Percentiles rank a stretch among this genome's conserved stretches.
Conservation (phyloP, 2,797 vertebrate species). For the Delichon dasypus region DNA sequence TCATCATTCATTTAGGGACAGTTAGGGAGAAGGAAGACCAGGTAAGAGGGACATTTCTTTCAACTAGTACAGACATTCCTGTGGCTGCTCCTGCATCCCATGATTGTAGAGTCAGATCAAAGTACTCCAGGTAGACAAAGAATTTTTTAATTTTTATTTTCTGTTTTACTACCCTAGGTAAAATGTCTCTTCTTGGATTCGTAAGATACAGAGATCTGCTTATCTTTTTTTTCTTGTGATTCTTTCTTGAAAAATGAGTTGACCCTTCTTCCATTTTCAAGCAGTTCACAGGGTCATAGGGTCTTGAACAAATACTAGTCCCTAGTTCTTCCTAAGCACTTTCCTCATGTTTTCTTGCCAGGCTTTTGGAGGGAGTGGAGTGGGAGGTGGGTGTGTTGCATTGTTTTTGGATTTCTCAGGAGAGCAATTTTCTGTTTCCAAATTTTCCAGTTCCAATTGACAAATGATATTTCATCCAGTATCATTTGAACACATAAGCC, state of each 20-base stretch:
- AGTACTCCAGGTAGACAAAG: not conserved
- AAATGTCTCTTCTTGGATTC: not conserved
- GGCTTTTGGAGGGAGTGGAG: not conserved
- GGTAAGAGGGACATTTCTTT: not conserved
- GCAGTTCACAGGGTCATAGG: not conserved
- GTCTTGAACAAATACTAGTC: not conserved
- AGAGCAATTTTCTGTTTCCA: not conserved
- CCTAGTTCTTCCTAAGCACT: not conserved
- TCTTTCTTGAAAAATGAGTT: not conserved
- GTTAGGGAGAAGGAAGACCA: not conserved
- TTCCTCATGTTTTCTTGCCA: not conserved
- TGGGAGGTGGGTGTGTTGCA: not conserved
- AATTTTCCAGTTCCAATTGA: constrained; percentile 2
- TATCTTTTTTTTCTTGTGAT: not conserved
- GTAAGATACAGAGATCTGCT: not conserved
- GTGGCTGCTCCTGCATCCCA: not conserved
- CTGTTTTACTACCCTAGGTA: not conserved
- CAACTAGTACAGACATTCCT: not conserved
- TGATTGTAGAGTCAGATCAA: not conserved
- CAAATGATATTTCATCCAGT: not conserved
- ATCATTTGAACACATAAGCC: not conserved
- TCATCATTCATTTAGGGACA: not conserved
- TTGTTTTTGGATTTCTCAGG: not conserved
- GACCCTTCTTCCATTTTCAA: not conserved
- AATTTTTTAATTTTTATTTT: not conserved